Evolutionary conservation across 2,797 vertebrate species (phyloP).

Genomic region (Leptoclinus maculatus): DNA sequence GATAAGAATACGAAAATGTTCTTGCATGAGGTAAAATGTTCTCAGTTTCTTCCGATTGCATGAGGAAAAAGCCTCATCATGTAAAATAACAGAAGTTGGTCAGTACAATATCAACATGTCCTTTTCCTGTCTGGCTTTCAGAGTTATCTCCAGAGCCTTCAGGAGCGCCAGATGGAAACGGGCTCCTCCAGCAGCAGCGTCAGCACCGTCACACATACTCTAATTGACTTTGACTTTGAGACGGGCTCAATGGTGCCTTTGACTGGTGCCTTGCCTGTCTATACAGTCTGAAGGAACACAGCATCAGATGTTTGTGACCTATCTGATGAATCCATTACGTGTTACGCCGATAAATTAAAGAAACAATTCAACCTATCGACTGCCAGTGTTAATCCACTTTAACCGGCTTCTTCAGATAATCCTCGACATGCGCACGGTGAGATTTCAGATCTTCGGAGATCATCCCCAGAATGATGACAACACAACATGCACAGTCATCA

Average conservation of each 20-base stretch:
- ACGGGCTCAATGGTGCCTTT: slow-evolving; percentile 88
- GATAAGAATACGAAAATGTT: not conserved
- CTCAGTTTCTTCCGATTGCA: not conserved
- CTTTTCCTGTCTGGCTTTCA: slow-evolving; percentile 60
- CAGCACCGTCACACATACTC: slow-evolving; percentile 82
- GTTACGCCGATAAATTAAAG: not conserved
- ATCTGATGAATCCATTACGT: not conserved
- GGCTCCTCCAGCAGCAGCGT: slow-evolving; percentile 83
- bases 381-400: not conserved
- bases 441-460: slow-evolving; percentile 9
- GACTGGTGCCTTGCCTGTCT: slow-evolving; percentile 77
- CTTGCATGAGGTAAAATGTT: not conserved
- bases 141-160: slow-evolving; percentile 90
- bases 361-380: not conserved
- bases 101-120: not conserved
- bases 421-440: not conserved
- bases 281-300: slow-evolving; percentile 73
- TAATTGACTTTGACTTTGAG: slow-evolving; percentile 89
- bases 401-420: slow-evolving; percentile 1
- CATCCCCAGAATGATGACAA: slow-evolving; percentile 15
- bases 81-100: not conserved
- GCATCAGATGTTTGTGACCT: not conserved
- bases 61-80: not conserved
- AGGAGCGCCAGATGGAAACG: slow-evolving; percentile 86
- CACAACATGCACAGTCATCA: not conserved